phyloP scores from a whole-genome alignment of 1,140 invertebrate species.

The Musca vetustissima region DNA sequence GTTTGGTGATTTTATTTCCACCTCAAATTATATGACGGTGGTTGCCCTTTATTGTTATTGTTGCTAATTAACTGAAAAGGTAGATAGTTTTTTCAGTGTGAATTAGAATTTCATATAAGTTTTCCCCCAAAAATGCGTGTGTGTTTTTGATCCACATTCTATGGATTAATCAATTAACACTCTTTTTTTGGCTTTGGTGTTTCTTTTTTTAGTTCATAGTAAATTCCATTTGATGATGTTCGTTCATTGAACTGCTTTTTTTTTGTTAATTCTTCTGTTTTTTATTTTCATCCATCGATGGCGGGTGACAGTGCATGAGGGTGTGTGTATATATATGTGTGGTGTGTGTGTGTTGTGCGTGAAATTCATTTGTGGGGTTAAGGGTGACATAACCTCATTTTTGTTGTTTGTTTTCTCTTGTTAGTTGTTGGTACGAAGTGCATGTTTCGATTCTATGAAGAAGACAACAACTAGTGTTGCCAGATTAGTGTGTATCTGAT shows the following conservation, averaged over 20 bases:
- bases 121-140: neutral
- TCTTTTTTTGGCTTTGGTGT: neutral
- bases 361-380: neutral
- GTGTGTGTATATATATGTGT: too few relatives aligned
- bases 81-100: too few relatives aligned
- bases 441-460: neutral
- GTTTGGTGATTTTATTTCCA: too few relatives aligned
- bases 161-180: neutral
- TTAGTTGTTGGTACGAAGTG: conserved; percentile 8
- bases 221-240: conserved; percentile 9
- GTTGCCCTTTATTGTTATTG: neutral
- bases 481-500: neutral
- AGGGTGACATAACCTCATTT: conserved; percentile 19
- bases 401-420: neutral
- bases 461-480: neutral
- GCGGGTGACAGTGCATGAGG: too few relatives aligned
- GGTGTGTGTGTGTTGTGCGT: neutral
- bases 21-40: too few relatives aligned
- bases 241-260: conserved; percentile 18
- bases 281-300: too few relatives aligned
- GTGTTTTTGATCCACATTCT: neutral
- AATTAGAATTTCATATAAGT: neutral
- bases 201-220: neutral
- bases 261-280: neutral
- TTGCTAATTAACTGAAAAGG: too few relatives aligned